These are phyloP conservation scores for Drosophila nr. perissopoda DNA, from an alignment of 2,888 invertebrate species.

Conservation along the genomic window DNA sequence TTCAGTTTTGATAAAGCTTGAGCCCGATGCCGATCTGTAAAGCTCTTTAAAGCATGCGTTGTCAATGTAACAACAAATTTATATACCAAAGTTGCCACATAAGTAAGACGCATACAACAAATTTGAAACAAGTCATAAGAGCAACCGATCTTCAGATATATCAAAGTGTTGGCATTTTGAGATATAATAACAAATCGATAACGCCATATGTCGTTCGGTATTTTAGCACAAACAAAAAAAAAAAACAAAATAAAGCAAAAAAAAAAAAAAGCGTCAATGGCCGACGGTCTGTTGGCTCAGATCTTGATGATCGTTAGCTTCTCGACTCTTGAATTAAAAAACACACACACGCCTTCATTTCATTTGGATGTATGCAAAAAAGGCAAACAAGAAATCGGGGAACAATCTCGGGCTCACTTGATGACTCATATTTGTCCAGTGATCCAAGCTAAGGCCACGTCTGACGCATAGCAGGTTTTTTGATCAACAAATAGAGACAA, in stretches of 20 bases:
- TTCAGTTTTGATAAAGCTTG: neutral
- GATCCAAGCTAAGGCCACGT: slow-evolving; percentile 3
- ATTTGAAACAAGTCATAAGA: neutral
- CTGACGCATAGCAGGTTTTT: slow-evolving; percentile 62
- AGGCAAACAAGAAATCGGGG: slow-evolving; percentile 37
- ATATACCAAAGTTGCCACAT: neutral
- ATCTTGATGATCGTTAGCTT: slow-evolving; percentile 40
- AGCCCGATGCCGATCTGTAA: neutral
- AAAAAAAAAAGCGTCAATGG: slow-evolving; percentile 18
- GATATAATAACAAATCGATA: slow-evolving; percentile 17
- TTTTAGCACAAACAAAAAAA: neutral
- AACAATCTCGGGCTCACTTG: slow-evolving; percentile 35
- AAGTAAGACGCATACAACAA: neutral
- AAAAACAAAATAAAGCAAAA: neutral
- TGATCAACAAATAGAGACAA: slow-evolving; percentile 26
- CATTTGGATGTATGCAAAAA: slow-evolving; percentile 19
- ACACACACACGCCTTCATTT: slow-evolving; percentile 28
- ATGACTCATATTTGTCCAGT: slow-evolving; percentile 46
- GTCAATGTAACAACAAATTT: neutral
- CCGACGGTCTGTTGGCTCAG: slow-evolving; percentile 20
- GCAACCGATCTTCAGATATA: neutral
- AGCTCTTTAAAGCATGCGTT: neutral
- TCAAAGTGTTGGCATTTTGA: neutral
- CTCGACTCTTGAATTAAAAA: slow-evolving; percentile 27
- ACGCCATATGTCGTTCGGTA: slow-evolving; percentile 19